Percentiles rank a stretch among this genome's conserved stretches.
phyloP scores from a whole-genome alignment of 2,797 vertebrate species.

The Nannoperca obscura region DNA sequence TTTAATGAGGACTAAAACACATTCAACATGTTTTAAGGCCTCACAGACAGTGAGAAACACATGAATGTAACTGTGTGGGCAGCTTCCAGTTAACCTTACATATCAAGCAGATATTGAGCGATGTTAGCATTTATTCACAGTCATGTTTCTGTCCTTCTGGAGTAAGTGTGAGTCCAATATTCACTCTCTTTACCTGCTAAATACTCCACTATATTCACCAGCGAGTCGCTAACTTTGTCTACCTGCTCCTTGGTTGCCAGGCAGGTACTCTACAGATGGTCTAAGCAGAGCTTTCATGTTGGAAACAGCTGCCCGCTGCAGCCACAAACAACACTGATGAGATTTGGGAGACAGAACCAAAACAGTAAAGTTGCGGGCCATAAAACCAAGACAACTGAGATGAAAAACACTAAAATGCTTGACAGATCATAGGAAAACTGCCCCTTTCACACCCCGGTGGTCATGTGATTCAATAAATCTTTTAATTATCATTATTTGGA shows the following conservation, averaged over 20 bases:
- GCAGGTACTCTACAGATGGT: background rate
- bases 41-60: too few species aligned
- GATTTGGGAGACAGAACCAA: background rate
- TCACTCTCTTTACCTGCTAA: background rate
- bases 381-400: background rate
- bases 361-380: too few species aligned
- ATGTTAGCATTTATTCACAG: too few species aligned
- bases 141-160: too few species aligned
- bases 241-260: background rate
- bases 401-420: background rate
- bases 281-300: background rate
- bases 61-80: too few species aligned
- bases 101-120: background rate
- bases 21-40: too few species aligned
- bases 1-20: too few species aligned
- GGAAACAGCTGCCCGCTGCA: background rate
- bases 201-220: background rate
- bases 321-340: background rate
- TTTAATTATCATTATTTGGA: background rate
- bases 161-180: background rate
- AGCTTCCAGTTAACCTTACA: too few species aligned
- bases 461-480: background rate
- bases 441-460: background rate
- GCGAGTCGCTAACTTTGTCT: background rate
- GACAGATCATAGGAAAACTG: too few species aligned